Base-by-base conservation (phyloP, 2,113 vertebrate genomes). In the Dinomys branickii region DNA sequence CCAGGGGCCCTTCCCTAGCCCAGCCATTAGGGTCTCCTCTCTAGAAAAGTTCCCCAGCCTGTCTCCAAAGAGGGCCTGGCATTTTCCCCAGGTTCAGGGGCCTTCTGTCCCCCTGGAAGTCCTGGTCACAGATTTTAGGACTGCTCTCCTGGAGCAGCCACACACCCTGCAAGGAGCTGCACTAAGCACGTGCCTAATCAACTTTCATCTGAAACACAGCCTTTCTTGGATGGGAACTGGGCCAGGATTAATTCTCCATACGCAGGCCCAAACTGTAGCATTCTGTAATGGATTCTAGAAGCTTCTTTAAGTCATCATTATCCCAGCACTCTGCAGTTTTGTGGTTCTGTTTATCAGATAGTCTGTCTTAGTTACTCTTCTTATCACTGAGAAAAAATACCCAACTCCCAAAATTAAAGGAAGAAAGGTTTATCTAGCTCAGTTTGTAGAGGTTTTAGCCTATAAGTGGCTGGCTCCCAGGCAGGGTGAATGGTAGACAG, bases 261-360 rank as follows among this genome's bases (percentile, higher is more conserved):
- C 80, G 95, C 84, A 94, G 50, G 44, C 67, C 56, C 56, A 93
- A 96, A 71, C 77, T 52, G 30, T 59, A 41, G 50, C 47, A 24
- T 86, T 88, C 75, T 80, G 35, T 63, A 93, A 96, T 85, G 75
- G 75, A 41, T 81, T 93, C 85, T 90, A 65, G 84, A 95, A 13
- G 14, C 30, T 80, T 85, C 84, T 85, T 85, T 41, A 26, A 78
- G 50, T 50, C 7, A 5, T 88, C 20, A 0, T 56, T 28, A 87
- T 58, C 81, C 47, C 8, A 9, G 41, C 41, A 24, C 26, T 75
- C 54, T 85, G 52, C 8, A 38, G 63, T 35, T 20, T 12, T 3
- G 9, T 8, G 14, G 56, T 65, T 30, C n/a, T 67, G 20, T 63
- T 58, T 38, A 26, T 85, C 75, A 90, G 59, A 63, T 12, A 30